These are phyloP conservation scores for Pseudorasbora parva DNA, from an alignment of 2,113 vertebrate species.

Conservation along the genomic window DNA sequence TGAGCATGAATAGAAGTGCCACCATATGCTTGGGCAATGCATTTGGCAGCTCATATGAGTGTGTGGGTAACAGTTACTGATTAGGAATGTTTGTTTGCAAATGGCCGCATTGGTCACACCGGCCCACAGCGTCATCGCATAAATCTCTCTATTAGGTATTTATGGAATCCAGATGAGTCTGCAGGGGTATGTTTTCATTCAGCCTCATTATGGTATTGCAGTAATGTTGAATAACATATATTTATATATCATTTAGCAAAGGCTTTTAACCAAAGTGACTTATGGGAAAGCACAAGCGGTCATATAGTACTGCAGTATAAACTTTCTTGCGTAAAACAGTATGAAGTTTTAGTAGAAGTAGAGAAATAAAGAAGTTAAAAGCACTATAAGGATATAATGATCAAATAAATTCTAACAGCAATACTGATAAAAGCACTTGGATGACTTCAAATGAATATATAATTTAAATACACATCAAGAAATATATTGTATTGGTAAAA, in stretches of 20 bases:
- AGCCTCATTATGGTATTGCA: neutral
- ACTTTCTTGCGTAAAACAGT: too few species aligned
- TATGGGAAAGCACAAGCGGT: neutral
- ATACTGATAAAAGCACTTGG: too few species aligned
- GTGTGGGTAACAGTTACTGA: slow-evolving; percentile 39
- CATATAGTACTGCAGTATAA: neutral
- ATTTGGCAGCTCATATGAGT: neutral
- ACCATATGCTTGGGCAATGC: neutral
- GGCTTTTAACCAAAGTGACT: neutral
- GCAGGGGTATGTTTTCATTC: slow-evolving; percentile 1
- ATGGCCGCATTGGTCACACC: slow-evolving; percentile 30
- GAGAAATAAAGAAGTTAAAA: too few species aligned
- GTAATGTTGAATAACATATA: neutral
- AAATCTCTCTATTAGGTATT: slow-evolving; percentile 22
- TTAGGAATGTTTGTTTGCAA: slow-evolving; percentile 35
- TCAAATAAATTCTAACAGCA: too few species aligned
- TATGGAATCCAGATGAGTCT: slow-evolving; percentile 19
- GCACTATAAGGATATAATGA: too few species aligned
- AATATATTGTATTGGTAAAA: too few species aligned
- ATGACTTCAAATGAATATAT: neutral
- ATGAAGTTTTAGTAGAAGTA: too few species aligned
- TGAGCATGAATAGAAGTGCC: neutral
- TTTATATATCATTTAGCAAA: neutral
- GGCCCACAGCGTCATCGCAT: neutral
- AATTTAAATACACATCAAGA: neutral